These are phyloP conservation scores for Pachyrhynchus sulphureomaculatus DNA, from an alignment of 1,140 invertebrate species.

Conservation along the genomic window DNA sequence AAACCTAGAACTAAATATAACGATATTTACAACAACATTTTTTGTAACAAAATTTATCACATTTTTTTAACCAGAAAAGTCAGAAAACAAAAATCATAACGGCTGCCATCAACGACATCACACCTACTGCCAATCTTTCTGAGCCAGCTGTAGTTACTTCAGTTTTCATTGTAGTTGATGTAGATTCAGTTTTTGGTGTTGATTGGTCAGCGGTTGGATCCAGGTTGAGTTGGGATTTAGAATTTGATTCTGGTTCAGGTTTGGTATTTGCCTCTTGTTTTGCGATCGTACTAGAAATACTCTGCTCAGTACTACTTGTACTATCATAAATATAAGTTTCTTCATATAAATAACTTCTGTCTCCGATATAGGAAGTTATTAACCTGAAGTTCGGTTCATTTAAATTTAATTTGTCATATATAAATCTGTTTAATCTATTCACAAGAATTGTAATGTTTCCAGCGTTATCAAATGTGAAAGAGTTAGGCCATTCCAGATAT, in stretches of 20 bases:
- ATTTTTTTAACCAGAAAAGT: constrained; percentile 23
- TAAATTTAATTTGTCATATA: constrained; percentile 37
- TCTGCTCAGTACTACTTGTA: not conserved
- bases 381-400: constrained; percentile 50
- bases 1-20: not conserved
- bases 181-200: not conserved
- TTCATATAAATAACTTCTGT: constrained; percentile 65
- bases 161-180: not conserved
- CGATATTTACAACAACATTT: not conserved
- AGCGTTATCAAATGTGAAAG: constrained; percentile 65
- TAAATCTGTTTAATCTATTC: constrained; percentile 65
- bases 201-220: constrained; percentile 28
- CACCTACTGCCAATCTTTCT: constrained; percentile 36
- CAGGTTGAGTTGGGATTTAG: too few relatives aligned
- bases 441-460: constrained; percentile 66
- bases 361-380: constrained; percentile 49
- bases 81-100: constrained; percentile 10
- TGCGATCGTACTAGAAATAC: not conserved
- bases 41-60: constrained; percentile 22
- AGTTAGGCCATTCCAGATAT: constrained; percentile 71
- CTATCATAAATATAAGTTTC: constrained; percentile 27
- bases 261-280: constrained; percentile 30
- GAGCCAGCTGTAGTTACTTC: constrained; percentile 24
- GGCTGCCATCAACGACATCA: not conserved
- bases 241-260: constrained; percentile 46